Conservation (phyloP, 2,113 vertebrate genomes). For the Lepisosteus osseus region DNA sequence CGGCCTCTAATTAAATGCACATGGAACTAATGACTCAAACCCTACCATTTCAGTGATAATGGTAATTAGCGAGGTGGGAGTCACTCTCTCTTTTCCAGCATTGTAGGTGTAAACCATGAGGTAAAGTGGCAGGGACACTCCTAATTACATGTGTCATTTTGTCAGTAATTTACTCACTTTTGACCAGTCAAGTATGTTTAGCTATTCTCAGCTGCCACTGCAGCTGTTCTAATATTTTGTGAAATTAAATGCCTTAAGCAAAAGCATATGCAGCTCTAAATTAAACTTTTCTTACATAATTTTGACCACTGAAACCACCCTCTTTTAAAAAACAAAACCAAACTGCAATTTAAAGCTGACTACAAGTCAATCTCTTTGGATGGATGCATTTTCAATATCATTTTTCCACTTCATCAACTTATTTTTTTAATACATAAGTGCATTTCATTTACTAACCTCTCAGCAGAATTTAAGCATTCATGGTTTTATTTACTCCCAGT, state of each 20-base stretch:
- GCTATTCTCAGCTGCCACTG: slow-evolving; percentile 45
- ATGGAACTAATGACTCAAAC: slow-evolving; percentile 99
- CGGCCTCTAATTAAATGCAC: slow-evolving; percentile 99
- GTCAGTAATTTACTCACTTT: slow-evolving; percentile 89
- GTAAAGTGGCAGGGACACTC: slow-evolving; percentile 87
- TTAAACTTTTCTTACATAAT: neutral
- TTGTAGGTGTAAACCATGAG: slow-evolving; percentile 87
- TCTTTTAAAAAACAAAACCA: slow-evolving; percentile 44
- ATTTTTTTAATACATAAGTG: neutral
- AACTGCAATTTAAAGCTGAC: slow-evolving; percentile 54
- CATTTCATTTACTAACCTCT: slow-evolving; percentile 36
- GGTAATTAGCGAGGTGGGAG: slow-evolving; percentile 99
- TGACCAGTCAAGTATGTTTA: slow-evolving; percentile 88
- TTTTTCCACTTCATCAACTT: slow-evolving; percentile 20
- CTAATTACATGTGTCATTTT: slow-evolving; percentile 98
- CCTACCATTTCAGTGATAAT: slow-evolving; percentile 98
- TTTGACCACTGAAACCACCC: slow-evolving; percentile 14
- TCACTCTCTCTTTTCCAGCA: slow-evolving; percentile 79
- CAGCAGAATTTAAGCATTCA: slow-evolving; percentile 37
- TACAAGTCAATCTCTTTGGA: slow-evolving; percentile 38
- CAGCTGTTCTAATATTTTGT: slow-evolving; percentile 53
- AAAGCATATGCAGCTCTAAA: slow-evolving; percentile 21
- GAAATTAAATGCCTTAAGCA: slow-evolving; percentile 48
- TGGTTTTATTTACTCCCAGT: slow-evolving; percentile 47
- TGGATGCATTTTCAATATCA: slow-evolving; percentile 39